Evolutionary conservation across 2,797 vertebrate genomes (phyloP), one percentile per base, ranked within the genome.

Genomic region (Sebastes paucispinis): DNA sequence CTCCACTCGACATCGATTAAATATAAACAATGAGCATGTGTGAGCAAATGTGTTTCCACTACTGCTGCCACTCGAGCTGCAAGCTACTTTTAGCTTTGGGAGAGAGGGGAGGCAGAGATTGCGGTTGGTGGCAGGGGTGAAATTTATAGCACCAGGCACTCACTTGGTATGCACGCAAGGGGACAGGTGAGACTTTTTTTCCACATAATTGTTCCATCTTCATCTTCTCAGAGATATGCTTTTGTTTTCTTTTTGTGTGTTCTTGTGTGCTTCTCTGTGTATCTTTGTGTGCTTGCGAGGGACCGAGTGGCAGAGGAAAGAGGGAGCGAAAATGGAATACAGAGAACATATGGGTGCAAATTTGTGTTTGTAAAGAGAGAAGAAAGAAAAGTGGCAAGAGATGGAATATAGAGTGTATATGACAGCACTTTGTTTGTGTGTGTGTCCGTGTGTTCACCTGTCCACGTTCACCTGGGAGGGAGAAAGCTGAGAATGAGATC

Each of bases 401-500:
- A 69, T 71, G 58, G 63, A 83, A 86, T 79, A 80, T 31, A 68
- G 9, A 76, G 65, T 54, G 71, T 75, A 74, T 75, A 74, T 75
- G 77, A 84, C 75, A 78, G 64, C 69, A n/a, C 68, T 75, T 81
- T 83, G 62, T 77, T 27, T 62, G 57, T 65, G 57, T 73, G 39
- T 34, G 73, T 76, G 75, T 82, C 77, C 69, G 16, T 83, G 87
- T 83, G 87, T 86, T 90, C 87, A 89, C 77, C 75, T 87, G 87
- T 85, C 87, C 85, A 87, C 79, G 11, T 87, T 92, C 89, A 90
- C 88, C 84, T 90, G 86, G 86, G 88, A 92, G 87, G 77, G 88
- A 85, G 83, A 88, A 85, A 85, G 81, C 87, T 84, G 84, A 89
- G 89, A 93, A 94, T 93, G 86, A 93, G 91, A 95, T 95, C 93